Conservation (phyloP, 2,113 vertebrate genomes). For the Muscicapa adusta region DNA sequence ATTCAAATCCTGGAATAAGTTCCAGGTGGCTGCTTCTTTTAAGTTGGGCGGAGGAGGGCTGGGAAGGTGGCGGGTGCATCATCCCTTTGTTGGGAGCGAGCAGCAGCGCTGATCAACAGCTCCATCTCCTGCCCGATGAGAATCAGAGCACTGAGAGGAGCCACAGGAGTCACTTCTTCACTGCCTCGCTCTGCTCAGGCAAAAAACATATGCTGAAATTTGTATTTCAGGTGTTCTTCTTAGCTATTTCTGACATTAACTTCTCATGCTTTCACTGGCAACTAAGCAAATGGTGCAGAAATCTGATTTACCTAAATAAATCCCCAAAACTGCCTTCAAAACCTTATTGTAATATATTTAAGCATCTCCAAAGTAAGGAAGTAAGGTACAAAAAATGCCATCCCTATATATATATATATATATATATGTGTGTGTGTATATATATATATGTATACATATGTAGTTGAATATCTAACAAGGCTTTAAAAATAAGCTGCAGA, state of each 20-base stretch:
- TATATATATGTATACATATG: too few relatives aligned
- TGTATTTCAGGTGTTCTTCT: neutral
- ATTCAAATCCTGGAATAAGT: slow-evolving; percentile 57
- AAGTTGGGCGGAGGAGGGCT: slow-evolving; percentile 30
- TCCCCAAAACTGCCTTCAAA: neutral
- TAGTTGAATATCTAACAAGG: neutral
- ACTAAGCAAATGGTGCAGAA: neutral
- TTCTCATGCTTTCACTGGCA: neutral
- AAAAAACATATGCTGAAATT: neutral
- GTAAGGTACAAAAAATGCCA: neutral
- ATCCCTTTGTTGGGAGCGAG: neutral
- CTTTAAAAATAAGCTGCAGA: neutral
- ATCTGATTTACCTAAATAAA: neutral
- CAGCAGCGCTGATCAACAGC: slow-evolving; percentile 67
- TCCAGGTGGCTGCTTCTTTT: slow-evolving; percentile 48
- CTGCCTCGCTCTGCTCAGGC: neutral
- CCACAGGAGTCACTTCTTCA: neutral
- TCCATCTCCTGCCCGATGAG: slow-evolving; percentile 63
- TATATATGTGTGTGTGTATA: too few relatives aligned
- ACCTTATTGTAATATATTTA: neutral
- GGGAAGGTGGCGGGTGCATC: slow-evolving; percentile 17
- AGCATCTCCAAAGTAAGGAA: neutral
- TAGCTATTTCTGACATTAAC: neutral
- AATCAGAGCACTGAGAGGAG: neutral
- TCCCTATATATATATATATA: neutral